Evolutionary conservation across 2,888 invertebrate genomes (phyloP), one percentile per base, ranked within the genome.

Genomic region (Sepiola atlantica): DNA sequence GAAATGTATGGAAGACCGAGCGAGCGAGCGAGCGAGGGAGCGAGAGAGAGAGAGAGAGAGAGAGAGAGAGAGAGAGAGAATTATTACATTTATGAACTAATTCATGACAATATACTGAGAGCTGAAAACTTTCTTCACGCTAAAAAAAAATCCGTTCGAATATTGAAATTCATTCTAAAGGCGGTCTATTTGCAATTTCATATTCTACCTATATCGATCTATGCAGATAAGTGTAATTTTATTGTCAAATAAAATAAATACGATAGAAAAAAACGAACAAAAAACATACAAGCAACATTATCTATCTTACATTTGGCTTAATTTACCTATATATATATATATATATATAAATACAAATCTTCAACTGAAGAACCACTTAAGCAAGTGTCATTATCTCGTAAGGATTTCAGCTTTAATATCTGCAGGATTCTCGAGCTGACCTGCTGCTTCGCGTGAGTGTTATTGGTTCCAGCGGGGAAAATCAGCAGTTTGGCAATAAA

Each of bases 331-430:
- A 61, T 28, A 61, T 28, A 24, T 61, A 61, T 28, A 12, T 21
- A 8, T 12, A 28, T 21, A 61, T 8, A 28, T 28, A 61, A 4
- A 24, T 61, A 10, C 0, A 61, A 61, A 4, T 24, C 61, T 61
- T 28, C 77, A 4, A 77, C n/a, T 6, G 32, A 77, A n/a, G 32
- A 77, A n/a, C 77, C 77, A 77, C 77, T 77, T 77, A 77, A 77
- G 77, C 32, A 77, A 77, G 77, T 77, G 16, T n/a, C 32, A 77
- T 77, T 77, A 77, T 77, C n/a, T 77, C 77, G 16, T 77, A 77
- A 77, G n/a, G 77, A n/a, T 77, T 77, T 77, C 77, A 77, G 77
- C 16, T 77, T 77, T 77, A 77, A 77, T 77, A 77, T 77, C 77
- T 77, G 14, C 77, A n/a, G 77, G 77, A 77, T 77, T 77, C 32